A percentile compares a stretch with the other conserved stretches of the same genome.
These are phyloP conservation scores for Myodes glareolus DNA, from an alignment of 2,113 vertebrate genomes.

Conservation along the genomic window DNA sequence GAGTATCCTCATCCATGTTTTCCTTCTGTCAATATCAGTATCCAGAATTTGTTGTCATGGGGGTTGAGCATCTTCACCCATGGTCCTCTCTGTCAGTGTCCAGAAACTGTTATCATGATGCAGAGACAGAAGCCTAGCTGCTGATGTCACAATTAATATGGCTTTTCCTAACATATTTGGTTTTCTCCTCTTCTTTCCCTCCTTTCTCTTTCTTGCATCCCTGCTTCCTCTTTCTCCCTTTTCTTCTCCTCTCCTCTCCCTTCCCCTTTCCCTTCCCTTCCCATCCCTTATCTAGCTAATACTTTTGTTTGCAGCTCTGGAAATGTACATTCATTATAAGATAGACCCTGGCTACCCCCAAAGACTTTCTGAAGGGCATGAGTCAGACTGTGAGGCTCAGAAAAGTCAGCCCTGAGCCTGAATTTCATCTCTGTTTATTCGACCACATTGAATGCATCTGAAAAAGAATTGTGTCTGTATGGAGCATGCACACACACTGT, in stretches of 20 bases:
- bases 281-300: background rate
- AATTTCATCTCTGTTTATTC: background rate
- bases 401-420: background rate
- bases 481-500: background rate
- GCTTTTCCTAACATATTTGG: background rate
- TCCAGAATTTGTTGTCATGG: accelerated
- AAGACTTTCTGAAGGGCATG: background rate
- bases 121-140: background rate
- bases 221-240: no score
- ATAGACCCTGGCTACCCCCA: background rate
- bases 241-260: background rate
- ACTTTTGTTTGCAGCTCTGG: background rate
- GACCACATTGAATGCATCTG: background rate
- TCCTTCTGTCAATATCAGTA: background rate
- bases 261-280: no score
- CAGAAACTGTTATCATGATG: background rate
- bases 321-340: background rate
- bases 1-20: no score
- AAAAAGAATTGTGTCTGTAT: background rate
- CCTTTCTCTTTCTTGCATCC: no score
- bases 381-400: background rate
- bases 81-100: background rate
- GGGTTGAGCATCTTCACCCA: background rate
- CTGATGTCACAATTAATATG: background rate
- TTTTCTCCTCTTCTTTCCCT: background rate